Evolutionary conservation across 1,140 invertebrate genomes (phyloP), one percentile per base, ranked within the genome.

Genomic region (Lordiphosa clarofinis): DNA sequence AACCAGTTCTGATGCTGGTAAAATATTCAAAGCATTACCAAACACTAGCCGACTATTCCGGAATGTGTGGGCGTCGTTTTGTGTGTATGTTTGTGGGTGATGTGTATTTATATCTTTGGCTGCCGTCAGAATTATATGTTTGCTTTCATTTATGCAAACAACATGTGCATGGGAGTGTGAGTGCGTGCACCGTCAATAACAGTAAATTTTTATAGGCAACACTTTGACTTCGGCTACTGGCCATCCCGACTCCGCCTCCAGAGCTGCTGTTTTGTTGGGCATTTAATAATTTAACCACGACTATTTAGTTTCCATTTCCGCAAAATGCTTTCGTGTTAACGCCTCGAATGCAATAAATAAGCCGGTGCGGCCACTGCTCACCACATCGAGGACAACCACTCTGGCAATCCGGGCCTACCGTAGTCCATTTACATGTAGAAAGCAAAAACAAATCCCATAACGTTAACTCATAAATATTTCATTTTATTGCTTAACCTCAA

Each of bases 241-340:
- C 31, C 49, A 44, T 49, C 38, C n/a, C 33, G 24, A 40, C 12
- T 15, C 9, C 8, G n/a, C 11, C 19, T 13, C 6, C 35, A 50
- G 15, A 4, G 37, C 12, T 40, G 39, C n/a, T 58, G 39, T 8
- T 31, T 31, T 31, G 28, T 31, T 39, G 61, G 42, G 66, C 66
- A 62, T 76, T 76, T 76, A 76, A 76, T 72, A 76, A 76, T 76
- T 76, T 76, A 76, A 71, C 73, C 67, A 71, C 73, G 43, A 72
- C 67, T 76, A 76, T 76, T 76, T 76, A 76, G 73, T 76, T 76
- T 71, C 56, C 62, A 67, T 76, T 72, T 71, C 56, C 73, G 56
- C 72, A 62, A 76, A 76, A 71, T 76, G 73, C 62, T 71, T 67
- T 76, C 52, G 63, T 75, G 58, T 76, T 76, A 76, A 76, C 73